Base-by-base conservation (phyloP, 2,113 vertebrate genomes). In the Xenopus borealis region DNA sequence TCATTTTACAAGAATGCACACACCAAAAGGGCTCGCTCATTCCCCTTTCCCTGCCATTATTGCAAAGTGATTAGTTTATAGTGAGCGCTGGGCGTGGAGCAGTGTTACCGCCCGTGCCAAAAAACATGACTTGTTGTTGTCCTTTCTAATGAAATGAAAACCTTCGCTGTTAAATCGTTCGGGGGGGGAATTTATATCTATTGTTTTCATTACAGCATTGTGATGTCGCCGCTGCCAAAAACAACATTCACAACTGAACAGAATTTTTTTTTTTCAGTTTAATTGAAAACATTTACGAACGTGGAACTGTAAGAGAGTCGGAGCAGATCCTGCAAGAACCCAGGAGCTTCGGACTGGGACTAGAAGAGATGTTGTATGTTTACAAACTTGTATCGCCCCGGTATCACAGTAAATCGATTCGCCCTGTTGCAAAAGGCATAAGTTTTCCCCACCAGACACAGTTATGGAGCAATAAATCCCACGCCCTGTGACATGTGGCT, bases 1-100 rank as follows among this genome's bases (percentile, higher is more conserved):
- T 97, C 94, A 97, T 95, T 92, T 92, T 90, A 86, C 93, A 96
- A 95, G 87, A 95, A 95, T 96, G 94, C 91, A 91, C 89, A 89
- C 87, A 16, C 45, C 46, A 47, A 95, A 93, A 93, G 88, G 93
- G 94, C 94, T 91, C 88, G 85, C 88, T 86, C 87, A 80, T 77
- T 88, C 82, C 86, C 10, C 81, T 87, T 83, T 50, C 14, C 75
- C 74, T 81, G 80, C 81, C 86, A 89, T 85, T 85, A 86, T 84
- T 82, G 75, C 76, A 33, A 50, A 87, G 79, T 86, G 76, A 79
- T 86, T 86, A 84, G 82, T 78, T 80, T 68, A 53, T 84, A 85
- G 74, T 50, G 47, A 77, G 45, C 18, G 9, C 50, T 64, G 74
- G 67, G 74, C 59, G 66, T 77, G 69, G 74, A 77, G 62, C 61